Conservation (phyloP, 2,888 invertebrate genomes). For the Stegana nigrithorax region DNA sequence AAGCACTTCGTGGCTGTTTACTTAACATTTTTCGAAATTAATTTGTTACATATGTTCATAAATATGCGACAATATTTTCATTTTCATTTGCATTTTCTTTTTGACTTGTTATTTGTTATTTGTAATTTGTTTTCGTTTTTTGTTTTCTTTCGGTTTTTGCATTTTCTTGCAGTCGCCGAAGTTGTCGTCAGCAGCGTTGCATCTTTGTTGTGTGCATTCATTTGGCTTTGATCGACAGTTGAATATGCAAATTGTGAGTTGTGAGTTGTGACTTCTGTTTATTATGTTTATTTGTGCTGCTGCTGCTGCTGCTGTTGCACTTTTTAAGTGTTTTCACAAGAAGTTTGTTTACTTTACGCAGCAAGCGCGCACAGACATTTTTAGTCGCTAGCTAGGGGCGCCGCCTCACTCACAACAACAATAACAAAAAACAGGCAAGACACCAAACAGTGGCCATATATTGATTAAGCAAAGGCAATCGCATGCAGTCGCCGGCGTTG, state of each 20-base stretch:
- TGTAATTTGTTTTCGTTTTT: no score
- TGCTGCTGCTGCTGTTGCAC: neutral
- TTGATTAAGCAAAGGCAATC: no score
- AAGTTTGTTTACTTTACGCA: neutral
- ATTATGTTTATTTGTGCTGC: neutral
- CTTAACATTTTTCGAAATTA: slow-evolving; percentile 42
- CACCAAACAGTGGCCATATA: no score
- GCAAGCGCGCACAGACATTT: neutral
- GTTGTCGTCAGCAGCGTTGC: no score
- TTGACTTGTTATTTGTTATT: no score
- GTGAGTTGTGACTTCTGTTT: neutral
- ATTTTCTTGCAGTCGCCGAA: no score
- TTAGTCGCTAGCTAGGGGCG: no score
- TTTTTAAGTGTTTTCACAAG: slow-evolving; percentile 3
- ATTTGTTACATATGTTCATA: slow-evolving; percentile 60
- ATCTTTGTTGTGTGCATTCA: no score
- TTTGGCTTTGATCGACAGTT: slow-evolving; percentile 17
- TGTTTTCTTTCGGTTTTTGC: no score
- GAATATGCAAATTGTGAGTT: slow-evolving; percentile 10
- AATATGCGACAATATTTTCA: slow-evolving; percentile 61
- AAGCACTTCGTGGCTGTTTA: slow-evolving; percentile 2
- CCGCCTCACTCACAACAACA: no score
- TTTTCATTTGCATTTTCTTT: neutral
- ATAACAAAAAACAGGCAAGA: no score
- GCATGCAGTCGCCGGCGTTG: no score